Percentiles rank a stretch among this genome's conserved stretches.
Conservation (phyloP, 2,113 vertebrate species). For the Pelecanoides urinatrix region DNA sequence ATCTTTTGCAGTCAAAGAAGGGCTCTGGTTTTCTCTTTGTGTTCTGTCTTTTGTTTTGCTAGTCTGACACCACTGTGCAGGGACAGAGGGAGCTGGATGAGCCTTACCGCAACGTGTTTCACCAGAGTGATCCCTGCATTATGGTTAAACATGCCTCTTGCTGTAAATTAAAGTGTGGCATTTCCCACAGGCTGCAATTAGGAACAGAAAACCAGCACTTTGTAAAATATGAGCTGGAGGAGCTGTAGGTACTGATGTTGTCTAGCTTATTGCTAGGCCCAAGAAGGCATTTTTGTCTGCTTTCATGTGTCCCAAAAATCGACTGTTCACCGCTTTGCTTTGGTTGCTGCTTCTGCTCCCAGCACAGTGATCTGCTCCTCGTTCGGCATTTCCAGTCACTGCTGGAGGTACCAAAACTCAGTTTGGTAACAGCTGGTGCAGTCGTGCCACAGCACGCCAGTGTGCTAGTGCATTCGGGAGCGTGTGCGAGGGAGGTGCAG, state of each 20-base stretch:
- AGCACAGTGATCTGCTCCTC: background rate
- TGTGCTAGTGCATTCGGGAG: background rate
- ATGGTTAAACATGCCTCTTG: background rate
- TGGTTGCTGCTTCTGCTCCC: background rate
- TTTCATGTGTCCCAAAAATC: background rate
- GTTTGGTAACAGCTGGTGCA: background rate
- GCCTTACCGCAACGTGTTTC: background rate
- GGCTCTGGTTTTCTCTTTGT: background rate
- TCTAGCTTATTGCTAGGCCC: background rate
- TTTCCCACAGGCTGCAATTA: slow-evolving; percentile 4
- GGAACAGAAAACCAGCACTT: background rate
- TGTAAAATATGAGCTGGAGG: background rate
- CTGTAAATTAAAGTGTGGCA: background rate
- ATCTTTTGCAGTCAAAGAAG: background rate
- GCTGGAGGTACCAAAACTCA: background rate
- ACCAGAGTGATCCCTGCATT: background rate
- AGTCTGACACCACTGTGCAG: background rate
- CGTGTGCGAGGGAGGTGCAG: background rate
- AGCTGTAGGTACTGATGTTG: background rate
- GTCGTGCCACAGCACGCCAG: rapidly evolving
- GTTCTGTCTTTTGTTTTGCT: background rate
- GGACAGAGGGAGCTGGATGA: background rate
- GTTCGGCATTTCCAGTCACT: background rate
- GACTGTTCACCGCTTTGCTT: background rate
- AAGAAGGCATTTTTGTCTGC: background rate